phyloP scores from a whole-genome alignment of 2,797 vertebrate genomes.

The Syndactyla subalaris region DNA sequence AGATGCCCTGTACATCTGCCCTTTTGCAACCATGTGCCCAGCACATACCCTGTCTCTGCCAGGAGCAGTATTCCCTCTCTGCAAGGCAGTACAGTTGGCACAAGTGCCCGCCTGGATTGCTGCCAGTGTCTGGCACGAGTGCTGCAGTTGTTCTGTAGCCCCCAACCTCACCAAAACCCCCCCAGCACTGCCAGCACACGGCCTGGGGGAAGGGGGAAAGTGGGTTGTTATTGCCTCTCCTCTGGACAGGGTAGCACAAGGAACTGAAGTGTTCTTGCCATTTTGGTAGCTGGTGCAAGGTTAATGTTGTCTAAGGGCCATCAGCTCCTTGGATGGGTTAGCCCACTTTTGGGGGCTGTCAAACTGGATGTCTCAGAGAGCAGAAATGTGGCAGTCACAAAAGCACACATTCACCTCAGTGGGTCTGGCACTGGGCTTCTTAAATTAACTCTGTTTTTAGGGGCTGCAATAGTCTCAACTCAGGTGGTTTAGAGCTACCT shows the following conservation, averaged over 20 bases:
- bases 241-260: not conserved
- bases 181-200: not conserved
- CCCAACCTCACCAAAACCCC: not conserved
- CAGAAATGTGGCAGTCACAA: not conserved
- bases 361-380: not conserved
- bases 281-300: not conserved
- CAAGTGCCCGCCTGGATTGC: not conserved
- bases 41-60: not conserved
- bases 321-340: not conserved
- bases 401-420: not conserved
- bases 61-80: constrained; percentile 5
- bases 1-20: constrained; percentile 19
- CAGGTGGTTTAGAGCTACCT: not conserved
- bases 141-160: not conserved
- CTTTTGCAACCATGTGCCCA: not conserved
- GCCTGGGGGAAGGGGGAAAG: not conserved
- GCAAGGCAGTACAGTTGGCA: not conserved
- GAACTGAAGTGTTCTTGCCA: not conserved
- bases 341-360: not conserved
- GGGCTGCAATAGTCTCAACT: not conserved
- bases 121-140: not conserved
- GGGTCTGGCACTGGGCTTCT: not conserved
- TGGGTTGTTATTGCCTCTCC: not conserved
- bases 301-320: not conserved
- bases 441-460: not conserved